phyloP scores from a whole-genome alignment of 92 coral and sea anemone genomes.

The Blastomussa wellsi region DNA sequence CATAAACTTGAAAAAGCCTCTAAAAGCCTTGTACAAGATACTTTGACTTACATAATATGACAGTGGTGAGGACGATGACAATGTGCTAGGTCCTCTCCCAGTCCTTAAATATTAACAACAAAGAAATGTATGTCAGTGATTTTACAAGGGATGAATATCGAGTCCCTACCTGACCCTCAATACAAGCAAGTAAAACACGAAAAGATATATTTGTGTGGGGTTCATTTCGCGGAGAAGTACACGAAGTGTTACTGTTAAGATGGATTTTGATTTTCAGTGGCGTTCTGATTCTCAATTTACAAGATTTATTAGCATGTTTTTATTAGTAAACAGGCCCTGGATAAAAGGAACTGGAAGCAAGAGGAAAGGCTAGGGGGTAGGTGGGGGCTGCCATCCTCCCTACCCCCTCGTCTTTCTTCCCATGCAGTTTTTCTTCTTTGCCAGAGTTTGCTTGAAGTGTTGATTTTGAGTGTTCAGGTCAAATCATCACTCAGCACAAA shows the following conservation, averaged over 20 bases:
- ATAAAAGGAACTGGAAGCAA: background rate
- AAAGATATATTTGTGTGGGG: background rate
- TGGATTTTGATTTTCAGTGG: background rate
- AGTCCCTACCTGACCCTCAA: background rate
- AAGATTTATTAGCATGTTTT: background rate
- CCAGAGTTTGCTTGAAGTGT: too few species aligned
- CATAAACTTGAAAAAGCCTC: too few species aligned
- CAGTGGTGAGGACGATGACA: background rate
- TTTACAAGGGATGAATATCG: background rate
- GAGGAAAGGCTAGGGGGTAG: too few species aligned
- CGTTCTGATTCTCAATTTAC: background rate
- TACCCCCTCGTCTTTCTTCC: too few species aligned
- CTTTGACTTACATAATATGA: conserved; percentile 21
- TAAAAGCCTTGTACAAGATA: background rate
- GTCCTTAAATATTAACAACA: conserved; percentile 23
- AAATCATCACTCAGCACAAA: background rate
- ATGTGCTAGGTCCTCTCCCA: conserved; percentile 9
- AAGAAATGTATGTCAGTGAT: background rate
- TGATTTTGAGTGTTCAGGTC: too few species aligned
- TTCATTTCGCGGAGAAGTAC: background rate
- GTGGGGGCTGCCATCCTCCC: too few species aligned
- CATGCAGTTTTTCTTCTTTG: too few species aligned
- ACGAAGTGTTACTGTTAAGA: background rate
- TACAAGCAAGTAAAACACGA: background rate
- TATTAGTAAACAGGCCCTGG: background rate